phyloP scores from a whole-genome alignment of 2,113 vertebrate species.

The Eptesicus fuscus region DNA sequence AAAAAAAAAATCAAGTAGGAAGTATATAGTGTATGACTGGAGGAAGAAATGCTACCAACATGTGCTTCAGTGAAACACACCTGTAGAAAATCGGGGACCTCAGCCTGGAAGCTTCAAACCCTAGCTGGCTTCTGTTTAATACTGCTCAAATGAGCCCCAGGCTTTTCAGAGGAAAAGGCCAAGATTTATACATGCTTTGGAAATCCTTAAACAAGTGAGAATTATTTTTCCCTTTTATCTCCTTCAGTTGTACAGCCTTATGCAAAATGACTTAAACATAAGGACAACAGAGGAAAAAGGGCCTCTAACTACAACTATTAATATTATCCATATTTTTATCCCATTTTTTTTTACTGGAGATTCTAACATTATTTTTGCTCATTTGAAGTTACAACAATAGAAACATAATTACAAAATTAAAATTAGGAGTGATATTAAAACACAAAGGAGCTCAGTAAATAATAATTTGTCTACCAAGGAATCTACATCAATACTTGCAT shows the following conservation, averaged over 20 bases:
- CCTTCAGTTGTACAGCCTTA: background rate
- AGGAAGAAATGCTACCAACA: background rate
- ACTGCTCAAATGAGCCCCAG: background rate
- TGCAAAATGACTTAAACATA: background rate
- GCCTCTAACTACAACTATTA: background rate
- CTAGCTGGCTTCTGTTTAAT: background rate
- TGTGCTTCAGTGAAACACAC: background rate
- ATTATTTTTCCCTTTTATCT: background rate
- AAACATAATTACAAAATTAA: background rate
- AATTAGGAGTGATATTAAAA: background rate
- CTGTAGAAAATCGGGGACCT: background rate
- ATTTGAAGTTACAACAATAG: background rate
- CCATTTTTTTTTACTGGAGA: background rate
- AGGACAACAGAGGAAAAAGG: background rate
- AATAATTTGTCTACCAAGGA: background rate
- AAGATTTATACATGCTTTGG: conserved; percentile 5
- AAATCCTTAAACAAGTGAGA: background rate
- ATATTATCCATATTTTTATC: background rate
- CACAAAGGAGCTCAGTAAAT: background rate
- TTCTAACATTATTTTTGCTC: background rate
- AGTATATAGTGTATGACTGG: background rate
- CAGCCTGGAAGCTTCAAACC: background rate
- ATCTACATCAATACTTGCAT: background rate
- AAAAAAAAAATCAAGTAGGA: background rate
- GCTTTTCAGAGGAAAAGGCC: background rate